phyloP scores from a whole-genome alignment of 1,140 invertebrate species.

The Armadillidium nasatum region DNA sequence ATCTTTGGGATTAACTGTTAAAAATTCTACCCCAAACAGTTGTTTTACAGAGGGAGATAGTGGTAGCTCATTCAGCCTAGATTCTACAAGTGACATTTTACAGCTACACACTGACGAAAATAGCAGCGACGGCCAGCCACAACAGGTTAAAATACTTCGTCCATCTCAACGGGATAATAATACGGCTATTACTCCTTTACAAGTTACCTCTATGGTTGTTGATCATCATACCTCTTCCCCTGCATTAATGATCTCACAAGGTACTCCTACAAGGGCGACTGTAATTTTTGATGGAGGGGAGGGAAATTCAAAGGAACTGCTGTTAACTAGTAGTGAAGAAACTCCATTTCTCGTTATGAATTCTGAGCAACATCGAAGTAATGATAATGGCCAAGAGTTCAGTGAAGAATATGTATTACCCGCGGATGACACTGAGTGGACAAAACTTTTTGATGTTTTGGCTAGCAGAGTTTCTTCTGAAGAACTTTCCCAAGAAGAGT shows the following conservation, averaged over 20 bases:
- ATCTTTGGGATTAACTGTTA: neutral
- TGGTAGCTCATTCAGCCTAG: neutral
- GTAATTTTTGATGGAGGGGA: slow-evolving; percentile 29
- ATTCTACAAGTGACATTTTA: slow-evolving; percentile 6
- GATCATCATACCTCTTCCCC: neutral
- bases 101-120: neutral
- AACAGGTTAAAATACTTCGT: neutral
- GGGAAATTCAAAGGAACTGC: slow-evolving; percentile 18
- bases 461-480: slow-evolving; percentile 13
- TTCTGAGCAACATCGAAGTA: neutral
- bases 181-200: neutral
- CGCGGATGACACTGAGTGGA: slow-evolving; percentile 42
- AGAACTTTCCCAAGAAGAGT: slow-evolving; percentile 33
- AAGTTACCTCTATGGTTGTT: neutral
- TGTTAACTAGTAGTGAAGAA: slow-evolving; percentile 16
- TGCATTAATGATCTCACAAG: neutral
- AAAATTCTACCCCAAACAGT: neutral
- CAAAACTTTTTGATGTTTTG: slow-evolving; percentile 40
- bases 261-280: neutral
- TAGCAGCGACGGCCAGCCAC: neutral
- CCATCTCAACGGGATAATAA: neutral
- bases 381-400: slow-evolving; percentile 17
- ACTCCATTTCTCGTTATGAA: neutral
- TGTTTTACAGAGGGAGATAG: neutral
- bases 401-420: slow-evolving; percentile 42